phyloP scores from a whole-genome alignment of 2,797 vertebrate genomes.

The Sarcoramphus papa region DNA sequence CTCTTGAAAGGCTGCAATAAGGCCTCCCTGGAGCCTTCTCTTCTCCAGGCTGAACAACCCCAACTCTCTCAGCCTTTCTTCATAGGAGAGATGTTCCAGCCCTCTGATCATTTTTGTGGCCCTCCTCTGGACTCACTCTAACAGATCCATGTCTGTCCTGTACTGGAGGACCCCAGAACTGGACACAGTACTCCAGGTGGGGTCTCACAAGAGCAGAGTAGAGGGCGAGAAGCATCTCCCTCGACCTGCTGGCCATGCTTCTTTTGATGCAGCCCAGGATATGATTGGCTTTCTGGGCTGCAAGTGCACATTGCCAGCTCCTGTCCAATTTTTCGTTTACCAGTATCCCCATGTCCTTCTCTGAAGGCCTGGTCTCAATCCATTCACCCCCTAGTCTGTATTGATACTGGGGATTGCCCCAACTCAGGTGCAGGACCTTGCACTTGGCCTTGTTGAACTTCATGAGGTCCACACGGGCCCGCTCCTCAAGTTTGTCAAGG shows the following conservation, averaged over 20 bases:
- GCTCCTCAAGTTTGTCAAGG: neutral
- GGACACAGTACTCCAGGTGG: neutral
- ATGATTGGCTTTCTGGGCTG: neutral
- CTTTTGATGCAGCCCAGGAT: neutral
- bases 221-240: neutral
- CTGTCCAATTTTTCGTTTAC: too few species aligned
- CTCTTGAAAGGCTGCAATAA: neutral
- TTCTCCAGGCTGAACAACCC: neutral
- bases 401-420: neutral
- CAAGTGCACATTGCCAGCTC: too few species aligned
- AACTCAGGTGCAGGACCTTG: neutral
- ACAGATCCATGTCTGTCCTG: neutral
- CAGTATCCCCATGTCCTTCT: too few species aligned
- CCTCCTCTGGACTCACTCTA: neutral
- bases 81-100: neutral
- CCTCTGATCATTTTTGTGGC: neutral
- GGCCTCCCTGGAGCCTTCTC: neutral
- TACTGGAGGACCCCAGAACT: neutral
- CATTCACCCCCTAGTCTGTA: too few species aligned
- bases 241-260: neutral
- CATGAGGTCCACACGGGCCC: accelerated
- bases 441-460: neutral
- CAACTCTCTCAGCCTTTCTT: neutral
- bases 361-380: too few species aligned
- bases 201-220: neutral